Conservation (phyloP, 2,888 invertebrate genomes). For the Diadegma fenestrale region DNA sequence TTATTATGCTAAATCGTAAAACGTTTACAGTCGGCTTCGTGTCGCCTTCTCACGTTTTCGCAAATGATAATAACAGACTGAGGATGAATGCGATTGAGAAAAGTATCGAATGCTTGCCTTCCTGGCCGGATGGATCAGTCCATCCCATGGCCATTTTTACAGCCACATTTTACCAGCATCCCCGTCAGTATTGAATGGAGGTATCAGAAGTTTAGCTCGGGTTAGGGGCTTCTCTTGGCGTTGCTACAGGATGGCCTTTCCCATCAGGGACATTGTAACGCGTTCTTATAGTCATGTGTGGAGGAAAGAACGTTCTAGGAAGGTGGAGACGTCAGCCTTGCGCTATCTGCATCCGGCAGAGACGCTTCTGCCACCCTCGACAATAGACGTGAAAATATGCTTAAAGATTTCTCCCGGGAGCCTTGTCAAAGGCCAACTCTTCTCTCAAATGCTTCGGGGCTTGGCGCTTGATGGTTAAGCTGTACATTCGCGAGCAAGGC, state of each 20-base stretch:
- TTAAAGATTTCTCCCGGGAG: constrained; percentile 83
- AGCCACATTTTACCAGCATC: constrained; percentile 79
- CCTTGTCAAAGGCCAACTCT: constrained; percentile 60
- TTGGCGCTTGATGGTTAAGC: constrained; percentile 1
- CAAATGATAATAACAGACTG: constrained; percentile 51
- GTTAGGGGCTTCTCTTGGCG: constrained; percentile 52
- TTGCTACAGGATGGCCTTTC: constrained; percentile 81
- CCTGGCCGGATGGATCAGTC: constrained; percentile 61
- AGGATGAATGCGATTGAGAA: constrained; percentile 51
- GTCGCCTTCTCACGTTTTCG: constrained; percentile 48
- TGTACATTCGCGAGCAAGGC: constrained; percentile 18
- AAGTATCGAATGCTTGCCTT: constrained; percentile 34
- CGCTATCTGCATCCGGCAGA: constrained; percentile 85
- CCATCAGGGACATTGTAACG: constrained; percentile 82
- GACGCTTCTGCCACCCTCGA: constrained; percentile 74
- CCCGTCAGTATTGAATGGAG: constrained; percentile 53
- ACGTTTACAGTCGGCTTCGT: constrained; percentile 39
- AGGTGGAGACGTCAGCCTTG: constrained; percentile 54
- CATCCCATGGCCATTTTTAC: constrained; percentile 78
- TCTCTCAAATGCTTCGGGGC: constrained; percentile 23
- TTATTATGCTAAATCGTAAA: constrained; percentile 57
- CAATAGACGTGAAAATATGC: constrained; percentile 83
- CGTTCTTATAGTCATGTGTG: constrained; percentile 52
- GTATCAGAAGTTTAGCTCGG: constrained; percentile 51
- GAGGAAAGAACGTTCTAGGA: constrained; percentile 38